Evolutionary conservation across 2,888 invertebrate genomes (phyloP), one percentile per base, ranked within the genome.

Genomic region (Mesopsocus fuscifrons): DNA sequence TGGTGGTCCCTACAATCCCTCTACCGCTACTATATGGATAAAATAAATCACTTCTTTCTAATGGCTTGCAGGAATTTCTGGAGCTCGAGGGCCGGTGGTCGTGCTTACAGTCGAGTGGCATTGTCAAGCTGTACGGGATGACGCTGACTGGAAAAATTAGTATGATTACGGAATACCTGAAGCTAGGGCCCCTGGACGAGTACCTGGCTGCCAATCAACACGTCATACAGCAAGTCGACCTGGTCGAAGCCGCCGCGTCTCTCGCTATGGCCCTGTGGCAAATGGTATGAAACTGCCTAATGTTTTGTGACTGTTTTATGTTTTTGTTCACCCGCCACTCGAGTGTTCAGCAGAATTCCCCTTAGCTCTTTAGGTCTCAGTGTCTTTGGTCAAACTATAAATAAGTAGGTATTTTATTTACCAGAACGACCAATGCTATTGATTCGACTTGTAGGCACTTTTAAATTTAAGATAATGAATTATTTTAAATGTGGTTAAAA

Each of bases 201-300:
- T 84, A 81, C 58, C 65, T 79, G 41, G 65, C 67, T 57, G 63
- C 60, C 23, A 59, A 64, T 52, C 57, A 54, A 45, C 38, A 44
- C 3, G 45, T 47, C n/a, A 44, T 54, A 13, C 48, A 51, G 45
- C 51, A 52, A 43, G 69, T 79, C 0, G 83, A 87, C 56, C 64
- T 89, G 49, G 73, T 88, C 50, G 85, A 88, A 59, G 81, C 85
- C 34, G 71, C 82, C 8, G 77, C 81, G 21, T 77, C 78, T 43
- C 59, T 91, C 42, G 85, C 88, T 2, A 77, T 81, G 22, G 89
- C 87, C 8, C 64, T 91, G 20, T 87, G 83, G 75, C 83, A 87
- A 62, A 64, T 91, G 62, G 82, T 82, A 61, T 60, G 58, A 58
- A 44, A 13, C 18, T 33, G 38, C n/a, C n/a, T n/a, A n/a, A n/a